Evolutionary conservation across 2,888 invertebrate genomes (phyloP).

Genomic region (Pterostichus niger): DNA sequence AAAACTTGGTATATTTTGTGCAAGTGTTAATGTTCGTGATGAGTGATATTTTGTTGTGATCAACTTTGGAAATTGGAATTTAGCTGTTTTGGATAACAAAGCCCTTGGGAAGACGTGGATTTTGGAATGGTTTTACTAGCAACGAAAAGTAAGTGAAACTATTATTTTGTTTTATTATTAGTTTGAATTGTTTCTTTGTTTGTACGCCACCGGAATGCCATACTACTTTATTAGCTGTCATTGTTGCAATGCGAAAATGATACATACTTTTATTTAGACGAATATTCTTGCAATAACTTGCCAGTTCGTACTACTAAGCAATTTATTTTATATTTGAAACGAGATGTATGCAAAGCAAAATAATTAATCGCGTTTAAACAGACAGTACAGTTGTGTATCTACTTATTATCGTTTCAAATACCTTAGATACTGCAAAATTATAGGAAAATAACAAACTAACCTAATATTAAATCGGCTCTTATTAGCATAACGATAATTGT

Average conservation of each 20-base stretch:
- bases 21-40: background rate
- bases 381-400: no score
- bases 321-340: no score
- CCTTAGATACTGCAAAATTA: background rate
- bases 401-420: background rate
- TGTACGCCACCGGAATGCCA: background rate
- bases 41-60: conserved; percentile 7
- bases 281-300: no score
- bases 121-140: conserved; percentile 27
- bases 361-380: no score
- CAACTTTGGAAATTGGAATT: background rate
- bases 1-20: background rate
- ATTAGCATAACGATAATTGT: conserved; percentile 27
- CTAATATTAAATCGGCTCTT: background rate
- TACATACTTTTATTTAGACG: no score
- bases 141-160: conserved; percentile 4
- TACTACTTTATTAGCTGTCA: background rate
- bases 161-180: background rate
- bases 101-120: background rate
- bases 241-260: no score
- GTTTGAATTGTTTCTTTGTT: conserved; percentile 17
- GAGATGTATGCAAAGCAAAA: no score
- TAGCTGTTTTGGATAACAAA: conserved; percentile 29
- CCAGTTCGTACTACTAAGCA: no score
- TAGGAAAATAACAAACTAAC: background rate